Base-by-base conservation (phyloP, 2,113 vertebrate species). In the Shinisaurus crocodilurus region DNA sequence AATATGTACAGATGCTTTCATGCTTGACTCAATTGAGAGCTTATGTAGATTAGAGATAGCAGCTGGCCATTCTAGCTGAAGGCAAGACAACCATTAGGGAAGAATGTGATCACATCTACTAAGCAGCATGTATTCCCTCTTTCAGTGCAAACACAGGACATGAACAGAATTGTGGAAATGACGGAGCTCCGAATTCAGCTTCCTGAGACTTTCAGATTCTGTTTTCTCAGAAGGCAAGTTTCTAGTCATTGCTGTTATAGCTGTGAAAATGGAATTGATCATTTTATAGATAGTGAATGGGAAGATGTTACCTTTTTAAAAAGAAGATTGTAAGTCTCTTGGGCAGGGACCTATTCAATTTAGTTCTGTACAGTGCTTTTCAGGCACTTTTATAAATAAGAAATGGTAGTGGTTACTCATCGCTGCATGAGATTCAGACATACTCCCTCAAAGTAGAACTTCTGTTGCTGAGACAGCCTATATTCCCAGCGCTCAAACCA, bases 41-140 rank as follows among this genome's bases (percentile, higher is more conserved):
- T 86, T 25, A 54, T 86, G 34, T 74, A 72, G 43, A 85, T 85
- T 85, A 85, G 65, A 34, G 45, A n/a, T 50, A 85, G 54, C 43
- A 85, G 67, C 84, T 86, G 48, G 32, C 65, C 20, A 34, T 72
- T 83, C 20, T 54, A 74, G 69, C 45, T 74, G 69, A 86, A 86
- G 69, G 69, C 48, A 57, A 86, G 45, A n/a, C 18, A 12, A 54
- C 67, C 20, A 37, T 74, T 54, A 54, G 32, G 74, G 67, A 50
- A 54, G 7, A 16, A 72, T 74, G 69, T 50, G 23, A 83, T 83
- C 37, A 83, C 25, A 83, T 83, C n/a, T 74, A 45, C 18, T n/a
- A 74, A 74, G 45, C 69, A 37, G 48, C 1, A 32, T 72, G 32
- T 18, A 23, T 57, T 37, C 45, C 8, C 45, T 45, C 29, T 72